Percentiles rank a stretch among this genome's conserved stretches.
phyloP scores from a whole-genome alignment of 2,888 invertebrate species.

The Ariolimax columbianus region DNA sequence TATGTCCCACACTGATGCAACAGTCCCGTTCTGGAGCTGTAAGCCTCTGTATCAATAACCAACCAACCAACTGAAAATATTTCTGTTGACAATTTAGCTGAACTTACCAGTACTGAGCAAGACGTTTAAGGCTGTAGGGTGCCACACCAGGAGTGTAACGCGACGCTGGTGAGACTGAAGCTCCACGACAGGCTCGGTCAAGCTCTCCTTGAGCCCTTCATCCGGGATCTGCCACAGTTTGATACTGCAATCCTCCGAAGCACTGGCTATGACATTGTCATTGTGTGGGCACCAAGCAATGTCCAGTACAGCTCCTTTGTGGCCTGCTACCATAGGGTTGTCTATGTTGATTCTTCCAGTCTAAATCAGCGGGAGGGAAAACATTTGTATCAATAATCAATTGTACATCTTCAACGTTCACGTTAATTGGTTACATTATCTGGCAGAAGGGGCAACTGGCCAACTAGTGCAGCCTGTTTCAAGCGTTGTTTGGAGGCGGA shows the following conservation, averaged over 20 bases:
- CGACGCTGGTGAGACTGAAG: slow-evolving; percentile 92
- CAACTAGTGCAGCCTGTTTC: too few relatives aligned
- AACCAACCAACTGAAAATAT: too few relatives aligned
- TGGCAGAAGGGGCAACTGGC: too few relatives aligned
- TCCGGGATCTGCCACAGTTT: slow-evolving; percentile 94
- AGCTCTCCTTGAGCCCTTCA: slow-evolving; percentile 85
- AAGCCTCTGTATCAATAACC: too few relatives aligned
- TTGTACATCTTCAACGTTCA: too few relatives aligned
- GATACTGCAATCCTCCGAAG: slow-evolving; percentile 96
- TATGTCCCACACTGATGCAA: too few relatives aligned
- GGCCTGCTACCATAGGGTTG: slow-evolving; percentile 90
- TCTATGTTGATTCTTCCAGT: slow-evolving; percentile 89
- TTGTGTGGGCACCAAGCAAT: slow-evolving; percentile 98
- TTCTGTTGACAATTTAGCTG: not conserved
- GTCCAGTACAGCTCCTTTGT: slow-evolving; percentile 93
- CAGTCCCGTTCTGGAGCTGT: too few relatives aligned
- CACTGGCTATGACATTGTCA: slow-evolving; percentile 96
- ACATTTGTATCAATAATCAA: too few relatives aligned
- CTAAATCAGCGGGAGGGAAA: slow-evolving; percentile 58
- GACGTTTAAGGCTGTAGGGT: slow-evolving; percentile 93
- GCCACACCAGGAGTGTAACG: slow-evolving; percentile 94
- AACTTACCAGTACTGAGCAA: slow-evolving; percentile 89
- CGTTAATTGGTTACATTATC: too few relatives aligned
- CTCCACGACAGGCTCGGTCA: slow-evolving; percentile 89
- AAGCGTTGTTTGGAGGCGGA: too few relatives aligned